These are phyloP conservation scores for Astatotilapia flaviijosephi DNA, from an alignment of 2,113 vertebrate species.

Conservation along the genomic window DNA sequence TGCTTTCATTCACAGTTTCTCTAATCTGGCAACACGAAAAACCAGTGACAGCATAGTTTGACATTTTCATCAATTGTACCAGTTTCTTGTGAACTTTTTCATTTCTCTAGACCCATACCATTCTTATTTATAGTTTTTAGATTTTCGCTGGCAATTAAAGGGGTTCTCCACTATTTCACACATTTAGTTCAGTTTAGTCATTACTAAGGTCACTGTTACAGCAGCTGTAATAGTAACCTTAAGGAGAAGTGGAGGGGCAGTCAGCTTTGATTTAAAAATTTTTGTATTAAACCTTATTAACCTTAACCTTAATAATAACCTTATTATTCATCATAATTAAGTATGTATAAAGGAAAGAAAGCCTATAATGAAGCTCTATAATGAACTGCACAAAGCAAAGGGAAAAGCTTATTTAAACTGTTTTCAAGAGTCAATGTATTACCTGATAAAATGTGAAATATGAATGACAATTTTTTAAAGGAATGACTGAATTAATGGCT, in stretches of 20 bases:
- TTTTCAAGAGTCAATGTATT: not conserved
- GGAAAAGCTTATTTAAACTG: not conserved
- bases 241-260: not conserved
- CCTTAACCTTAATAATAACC: too few species aligned
- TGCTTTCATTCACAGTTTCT: not conserved
- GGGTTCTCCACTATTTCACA: not conserved
- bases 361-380: not conserved
- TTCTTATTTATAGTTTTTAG: not conserved
- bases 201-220: not conserved
- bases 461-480: not conserved
- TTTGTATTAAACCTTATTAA: not conserved
- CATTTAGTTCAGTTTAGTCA: not conserved
- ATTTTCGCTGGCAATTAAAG: not conserved
- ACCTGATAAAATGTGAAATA: not conserved
- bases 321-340: not conserved
- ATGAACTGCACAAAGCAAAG: not conserved
- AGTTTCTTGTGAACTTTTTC: not conserved
- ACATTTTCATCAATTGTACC: not conserved
- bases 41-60: not conserved
- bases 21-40: not conserved
- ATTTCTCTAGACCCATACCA: not conserved
- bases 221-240: not conserved
- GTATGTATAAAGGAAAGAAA: not conserved
- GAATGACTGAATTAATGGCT: not conserved
- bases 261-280: not conserved